Percentiles rank a stretch among this genome's conserved stretches.
Evolutionary conservation across 2,113 vertebrate genomes (phyloP).

Genomic region (Anoura caudifer): DNA sequence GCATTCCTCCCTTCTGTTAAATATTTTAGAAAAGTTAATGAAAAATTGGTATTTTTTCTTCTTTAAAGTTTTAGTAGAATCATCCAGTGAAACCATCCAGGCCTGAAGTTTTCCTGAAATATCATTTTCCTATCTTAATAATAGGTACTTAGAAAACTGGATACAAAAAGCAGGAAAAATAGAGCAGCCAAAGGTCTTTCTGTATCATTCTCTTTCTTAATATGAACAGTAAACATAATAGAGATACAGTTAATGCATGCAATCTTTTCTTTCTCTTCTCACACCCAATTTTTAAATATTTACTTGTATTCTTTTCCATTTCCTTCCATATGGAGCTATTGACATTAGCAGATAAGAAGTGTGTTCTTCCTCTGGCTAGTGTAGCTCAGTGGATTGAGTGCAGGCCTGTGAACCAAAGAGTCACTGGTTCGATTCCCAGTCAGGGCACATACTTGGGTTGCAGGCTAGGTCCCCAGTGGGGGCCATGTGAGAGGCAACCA

Average conservation of each 20-base stretch:
- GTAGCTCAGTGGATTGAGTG: too few species aligned
- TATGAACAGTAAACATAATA: not conserved
- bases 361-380: too few species aligned
- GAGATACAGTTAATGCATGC: not conserved
- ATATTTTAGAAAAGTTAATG: not conserved
- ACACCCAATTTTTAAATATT: not conserved
- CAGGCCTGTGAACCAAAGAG: too few species aligned
- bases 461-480: too few species aligned
- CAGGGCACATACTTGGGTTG: too few species aligned
- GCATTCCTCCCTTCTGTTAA: not conserved
- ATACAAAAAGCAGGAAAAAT: not conserved
- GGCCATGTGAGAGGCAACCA: too few species aligned
- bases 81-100: not conserved
- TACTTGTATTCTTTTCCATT: not conserved
- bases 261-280: conserved; percentile 21
- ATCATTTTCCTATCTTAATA: not conserved
- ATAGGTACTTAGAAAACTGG: not conserved
- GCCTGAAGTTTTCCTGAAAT: not conserved
- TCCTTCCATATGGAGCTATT: conserved; percentile 56
- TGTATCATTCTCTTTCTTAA: not conserved
- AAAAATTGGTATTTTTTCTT: not conserved
- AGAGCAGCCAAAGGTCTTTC: not conserved
- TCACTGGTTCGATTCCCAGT: too few species aligned
- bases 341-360: conserved; percentile 28
- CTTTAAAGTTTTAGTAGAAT: not conserved